A percentile compares a stretch with the other conserved stretches of the same genome.
These are phyloP conservation scores for Macropus fuliginosus DNA, from an alignment of 2,797 vertebrate genomes.

Conservation along the genomic window DNA sequence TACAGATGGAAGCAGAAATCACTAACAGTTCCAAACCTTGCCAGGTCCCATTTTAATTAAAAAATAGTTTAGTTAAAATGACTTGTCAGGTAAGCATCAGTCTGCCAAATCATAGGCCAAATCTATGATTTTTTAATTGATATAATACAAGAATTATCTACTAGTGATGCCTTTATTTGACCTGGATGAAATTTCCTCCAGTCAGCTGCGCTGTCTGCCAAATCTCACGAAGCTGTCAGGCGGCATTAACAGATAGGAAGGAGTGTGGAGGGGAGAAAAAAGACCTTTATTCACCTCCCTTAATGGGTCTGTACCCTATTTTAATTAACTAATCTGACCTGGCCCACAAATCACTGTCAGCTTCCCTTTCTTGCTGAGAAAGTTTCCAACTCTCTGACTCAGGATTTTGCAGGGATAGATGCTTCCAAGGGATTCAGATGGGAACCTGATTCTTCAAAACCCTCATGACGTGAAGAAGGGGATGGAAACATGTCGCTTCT, in stretches of 20 bases:
- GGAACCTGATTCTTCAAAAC: slow-evolving; percentile 1
- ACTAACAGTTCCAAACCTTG: not conserved
- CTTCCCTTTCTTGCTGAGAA: slow-evolving; percentile 57
- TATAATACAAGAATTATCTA: slow-evolving; percentile 40
- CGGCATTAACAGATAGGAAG: slow-evolving; percentile 71
- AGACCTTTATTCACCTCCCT: slow-evolving; percentile 63
- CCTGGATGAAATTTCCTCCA: slow-evolving; percentile 61
- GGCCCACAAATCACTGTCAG: slow-evolving; percentile 21
- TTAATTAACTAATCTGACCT: slow-evolving; percentile 68
- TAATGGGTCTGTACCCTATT: slow-evolving; percentile 66
- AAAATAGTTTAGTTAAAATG: slow-evolving; percentile 13
- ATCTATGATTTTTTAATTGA: slow-evolving; percentile 42
- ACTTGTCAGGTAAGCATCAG: slow-evolving; percentile 3
- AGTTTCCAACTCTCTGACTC: slow-evolving; percentile 38
- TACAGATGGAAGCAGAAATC: not conserved
- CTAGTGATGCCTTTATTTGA: slow-evolving; percentile 51
- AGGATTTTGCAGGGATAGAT: not conserved
- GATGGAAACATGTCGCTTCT: slow-evolving; percentile 15
- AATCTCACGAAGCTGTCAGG: slow-evolving; percentile 75
- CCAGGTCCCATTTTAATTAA: slow-evolving; percentile 8
- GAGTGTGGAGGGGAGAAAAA: slow-evolving; percentile 64
- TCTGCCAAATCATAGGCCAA: not conserved
- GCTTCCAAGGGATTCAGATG: slow-evolving; percentile 10
- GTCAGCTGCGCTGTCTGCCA: slow-evolving; percentile 63
- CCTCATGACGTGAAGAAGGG: slow-evolving; percentile 25